Evolutionary conservation across 2,888 invertebrate genomes (phyloP).

Genomic region (Abrostola triplasia): DNA sequence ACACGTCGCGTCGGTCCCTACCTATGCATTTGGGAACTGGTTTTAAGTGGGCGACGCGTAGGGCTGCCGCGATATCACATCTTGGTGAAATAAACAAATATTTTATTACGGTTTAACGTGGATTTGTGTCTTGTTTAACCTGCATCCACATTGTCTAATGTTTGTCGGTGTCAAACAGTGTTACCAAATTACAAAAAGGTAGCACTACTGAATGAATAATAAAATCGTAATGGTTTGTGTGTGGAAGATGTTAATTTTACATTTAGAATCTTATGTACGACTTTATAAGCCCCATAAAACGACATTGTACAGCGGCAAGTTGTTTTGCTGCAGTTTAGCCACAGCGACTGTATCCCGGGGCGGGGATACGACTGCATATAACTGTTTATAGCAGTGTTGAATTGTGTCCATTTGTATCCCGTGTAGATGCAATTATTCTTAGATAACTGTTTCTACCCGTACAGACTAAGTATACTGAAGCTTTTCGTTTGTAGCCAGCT

Average conservation of each 20-base stretch:
- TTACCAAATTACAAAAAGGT: slow-evolving; percentile 38
- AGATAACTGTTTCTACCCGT: slow-evolving; percentile 60
- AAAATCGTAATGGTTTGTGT: slow-evolving; percentile 33
- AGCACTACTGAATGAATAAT: slow-evolving; percentile 39
- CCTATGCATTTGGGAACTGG: slow-evolving; percentile 46
- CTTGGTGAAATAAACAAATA: slow-evolving; percentile 31
- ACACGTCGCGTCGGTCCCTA: slow-evolving; percentile 48
- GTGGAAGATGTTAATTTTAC: slow-evolving; percentile 30
- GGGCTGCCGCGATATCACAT: slow-evolving; percentile 19
- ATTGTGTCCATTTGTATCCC: slow-evolving; percentile 72
- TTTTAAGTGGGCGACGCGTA: slow-evolving; percentile 27
- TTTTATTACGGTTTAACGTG: slow-evolving; percentile 23
- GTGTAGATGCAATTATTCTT: slow-evolving; percentile 65
- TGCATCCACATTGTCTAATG: slow-evolving; percentile 22
- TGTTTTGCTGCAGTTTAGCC: slow-evolving; percentile 45
- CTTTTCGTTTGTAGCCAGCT: slow-evolving; percentile 36
- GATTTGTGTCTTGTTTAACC: slow-evolving; percentile 29
- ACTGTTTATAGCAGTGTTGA: slow-evolving; percentile 70
- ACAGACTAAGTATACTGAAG: slow-evolving; percentile 43
- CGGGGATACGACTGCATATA: slow-evolving; percentile 59
- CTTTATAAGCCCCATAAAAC: slow-evolving; percentile 40
- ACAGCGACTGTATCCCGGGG: slow-evolving; percentile 51
- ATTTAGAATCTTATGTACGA: slow-evolving; percentile 24
- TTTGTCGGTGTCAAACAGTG: slow-evolving; percentile 40
- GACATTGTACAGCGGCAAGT: slow-evolving; percentile 31